Percentiles rank a stretch among this genome's conserved stretches.
These are phyloP conservation scores for Gasterosteus nipponicus DNA, from an alignment of 2,113 vertebrate genomes.

Conservation along the genomic window DNA sequence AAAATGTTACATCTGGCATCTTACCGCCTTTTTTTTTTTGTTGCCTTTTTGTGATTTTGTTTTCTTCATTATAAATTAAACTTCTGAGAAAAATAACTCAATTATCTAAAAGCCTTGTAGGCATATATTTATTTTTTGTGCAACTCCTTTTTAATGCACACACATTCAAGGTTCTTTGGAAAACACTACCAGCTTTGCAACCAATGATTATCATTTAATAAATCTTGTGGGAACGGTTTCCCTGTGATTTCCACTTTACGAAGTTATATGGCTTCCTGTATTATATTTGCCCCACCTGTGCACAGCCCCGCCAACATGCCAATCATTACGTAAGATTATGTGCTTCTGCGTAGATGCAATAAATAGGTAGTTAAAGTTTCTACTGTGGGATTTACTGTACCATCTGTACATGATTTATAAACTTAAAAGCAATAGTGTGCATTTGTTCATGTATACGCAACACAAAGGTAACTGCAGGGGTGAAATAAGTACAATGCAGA, in stretches of 20 bases:
- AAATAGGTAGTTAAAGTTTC: constrained; percentile 16
- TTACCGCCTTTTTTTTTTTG: background rate
- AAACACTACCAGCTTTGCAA: constrained; percentile 54
- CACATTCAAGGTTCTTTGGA: constrained; percentile 42
- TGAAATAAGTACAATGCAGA: background rate
- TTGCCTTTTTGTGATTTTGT: constrained; percentile 22
- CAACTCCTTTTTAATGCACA: constrained; percentile 50
- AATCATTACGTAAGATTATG: constrained; percentile 12
- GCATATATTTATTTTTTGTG: constrained; percentile 31
- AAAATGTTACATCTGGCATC: constrained; percentile 34
- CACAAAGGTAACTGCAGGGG: background rate
- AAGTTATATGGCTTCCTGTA: constrained; percentile 44
- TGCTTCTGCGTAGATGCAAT: constrained; percentile 8
- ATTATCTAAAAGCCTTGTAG: constrained; percentile 57
- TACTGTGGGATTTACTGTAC: background rate
- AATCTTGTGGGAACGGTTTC: constrained; percentile 49
- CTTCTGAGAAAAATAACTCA: constrained; percentile 60
- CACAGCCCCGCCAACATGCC: constrained; percentile 14
- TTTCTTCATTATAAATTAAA: constrained; percentile 47
- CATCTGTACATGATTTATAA: constrained; percentile 11
- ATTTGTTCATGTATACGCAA: constrained; percentile 6
- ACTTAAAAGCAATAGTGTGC: background rate
- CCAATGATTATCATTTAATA: constrained; percentile 68
- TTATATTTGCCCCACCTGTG: constrained; percentile 53
- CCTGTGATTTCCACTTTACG: constrained; percentile 47